Percentiles rank a stretch among this genome's conserved stretches.
These are phyloP conservation scores for Oncorhynchus mykiss DNA, from an alignment of 2,113 vertebrate species.

Conservation along the genomic window DNA sequence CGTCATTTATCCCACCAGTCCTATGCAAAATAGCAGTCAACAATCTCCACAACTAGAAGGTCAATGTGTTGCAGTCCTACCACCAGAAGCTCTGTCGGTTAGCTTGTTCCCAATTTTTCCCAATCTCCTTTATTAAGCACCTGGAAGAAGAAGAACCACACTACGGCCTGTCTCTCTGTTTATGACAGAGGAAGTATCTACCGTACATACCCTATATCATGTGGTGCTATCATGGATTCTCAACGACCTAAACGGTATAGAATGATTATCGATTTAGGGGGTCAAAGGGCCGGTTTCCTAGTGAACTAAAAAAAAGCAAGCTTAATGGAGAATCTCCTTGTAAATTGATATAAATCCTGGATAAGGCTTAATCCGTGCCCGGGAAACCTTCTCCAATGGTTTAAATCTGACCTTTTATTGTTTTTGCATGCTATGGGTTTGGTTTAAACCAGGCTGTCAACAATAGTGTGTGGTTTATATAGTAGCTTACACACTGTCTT, in stretches of 20 bases:
- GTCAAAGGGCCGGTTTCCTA: not conserved
- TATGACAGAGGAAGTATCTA: constrained; percentile 10
- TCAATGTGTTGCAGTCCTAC: not conserved
- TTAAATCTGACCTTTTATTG: constrained; percentile 22
- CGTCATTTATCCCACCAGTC: not conserved
- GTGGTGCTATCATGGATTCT: constrained; percentile 40
- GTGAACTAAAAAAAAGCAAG: not conserved
- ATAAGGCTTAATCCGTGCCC: too few species aligned
- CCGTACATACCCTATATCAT: constrained; percentile 36
- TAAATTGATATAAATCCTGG: too few species aligned
- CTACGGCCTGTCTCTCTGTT: not conserved
- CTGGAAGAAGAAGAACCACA: not conserved
- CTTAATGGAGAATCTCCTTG: too few species aligned
- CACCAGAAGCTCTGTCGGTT: not conserved
- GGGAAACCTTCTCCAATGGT: too few species aligned
- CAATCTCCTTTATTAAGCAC: not conserved
- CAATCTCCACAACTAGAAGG: not conserved
- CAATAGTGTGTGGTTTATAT: constrained; percentile 31
- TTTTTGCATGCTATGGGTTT: constrained; percentile 57
- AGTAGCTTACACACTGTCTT: not conserved
- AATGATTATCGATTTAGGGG: not conserved
- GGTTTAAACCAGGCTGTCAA: not conserved
- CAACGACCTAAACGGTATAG: constrained; percentile 46
- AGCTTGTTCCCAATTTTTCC: not conserved
- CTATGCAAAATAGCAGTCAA: not conserved